A percentile compares a stretch with the other conserved stretches of the same genome.
Evolutionary conservation across 2,113 vertebrate genomes (phyloP).

Genomic region (Indicator maculatus): DNA sequence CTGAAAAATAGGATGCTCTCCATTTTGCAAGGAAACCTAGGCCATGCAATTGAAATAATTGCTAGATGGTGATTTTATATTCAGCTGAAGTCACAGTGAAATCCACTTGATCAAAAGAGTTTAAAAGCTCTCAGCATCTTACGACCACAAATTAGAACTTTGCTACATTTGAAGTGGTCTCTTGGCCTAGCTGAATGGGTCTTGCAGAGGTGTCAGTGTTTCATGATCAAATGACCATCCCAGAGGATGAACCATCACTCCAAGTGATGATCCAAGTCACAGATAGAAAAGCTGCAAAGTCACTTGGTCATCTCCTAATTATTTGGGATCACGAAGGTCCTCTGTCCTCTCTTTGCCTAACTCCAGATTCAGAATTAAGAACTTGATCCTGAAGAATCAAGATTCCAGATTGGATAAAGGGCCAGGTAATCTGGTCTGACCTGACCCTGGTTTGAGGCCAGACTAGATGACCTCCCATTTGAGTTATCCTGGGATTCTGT

Average conservation of each 20-base stretch:
- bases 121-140: background rate
- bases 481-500: background rate
- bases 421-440: background rate
- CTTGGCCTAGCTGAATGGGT: background rate
- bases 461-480: background rate
- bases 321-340: background rate
- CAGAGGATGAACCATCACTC: background rate
- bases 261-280: background rate
- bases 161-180: background rate
- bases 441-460: background rate
- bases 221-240: background rate
- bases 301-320: background rate
- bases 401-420: background rate
- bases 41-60: background rate
- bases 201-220: background rate
- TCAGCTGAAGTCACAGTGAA: background rate
- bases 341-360: background rate
- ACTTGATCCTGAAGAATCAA: conserved; percentile 6
- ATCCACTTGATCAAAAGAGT: background rate
- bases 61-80: background rate
- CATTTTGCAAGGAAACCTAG: background rate
- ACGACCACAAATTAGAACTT: background rate
- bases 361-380: background rate
- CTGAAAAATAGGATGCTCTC: background rate
- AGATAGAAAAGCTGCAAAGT: background rate